phyloP scores from a whole-genome alignment of 2,113 vertebrate species.

The Antechinus stuartii region DNA sequence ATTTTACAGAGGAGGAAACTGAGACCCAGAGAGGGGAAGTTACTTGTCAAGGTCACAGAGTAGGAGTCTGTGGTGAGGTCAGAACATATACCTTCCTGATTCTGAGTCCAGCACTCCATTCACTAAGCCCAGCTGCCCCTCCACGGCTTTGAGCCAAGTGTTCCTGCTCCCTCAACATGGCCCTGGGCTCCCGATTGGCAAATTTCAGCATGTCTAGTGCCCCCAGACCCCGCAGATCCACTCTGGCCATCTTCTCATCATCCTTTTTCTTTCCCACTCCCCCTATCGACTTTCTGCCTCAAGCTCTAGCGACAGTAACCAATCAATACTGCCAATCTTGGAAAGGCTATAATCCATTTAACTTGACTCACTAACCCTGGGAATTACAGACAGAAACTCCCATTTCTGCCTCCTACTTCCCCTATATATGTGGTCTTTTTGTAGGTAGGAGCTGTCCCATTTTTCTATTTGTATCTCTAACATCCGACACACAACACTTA shows the following conservation, averaged over 20 bases:
- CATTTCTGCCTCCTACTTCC: neutral
- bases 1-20: neutral
- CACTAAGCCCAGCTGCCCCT: neutral
- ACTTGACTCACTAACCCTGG: neutral
- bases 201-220: neutral
- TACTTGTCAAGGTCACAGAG: neutral
- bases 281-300: neutral
- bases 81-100: neutral
- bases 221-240: neutral
- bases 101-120: neutral
- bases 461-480: neutral
- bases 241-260: neutral
- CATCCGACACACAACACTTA: neutral
- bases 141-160: neutral
- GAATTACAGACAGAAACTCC: neutral
- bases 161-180: neutral
- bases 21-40: neutral
- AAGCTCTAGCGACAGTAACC: neutral
- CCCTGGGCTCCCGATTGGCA: neutral
- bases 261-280: neutral
- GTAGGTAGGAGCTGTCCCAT: neutral
- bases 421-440: neutral
- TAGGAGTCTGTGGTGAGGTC: neutral
- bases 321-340: neutral
- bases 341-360: neutral